Evolutionary conservation across 64 coral and sea anemone species (phyloP).

Genomic region (Anthopleura sola): DNA sequence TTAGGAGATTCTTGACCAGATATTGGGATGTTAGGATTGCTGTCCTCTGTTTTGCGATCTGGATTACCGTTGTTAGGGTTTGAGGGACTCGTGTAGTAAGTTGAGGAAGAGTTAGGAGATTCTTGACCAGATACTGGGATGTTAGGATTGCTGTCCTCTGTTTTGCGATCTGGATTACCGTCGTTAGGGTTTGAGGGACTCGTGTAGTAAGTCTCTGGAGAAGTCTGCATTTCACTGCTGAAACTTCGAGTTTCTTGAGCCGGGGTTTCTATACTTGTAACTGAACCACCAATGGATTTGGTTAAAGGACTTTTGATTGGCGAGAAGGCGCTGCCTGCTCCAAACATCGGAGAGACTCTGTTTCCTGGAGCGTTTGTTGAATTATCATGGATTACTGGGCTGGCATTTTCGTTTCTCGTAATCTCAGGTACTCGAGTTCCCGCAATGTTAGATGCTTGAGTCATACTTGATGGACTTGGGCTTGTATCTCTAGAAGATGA

Average conservation of each 20-base stretch:
- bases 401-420: background rate
- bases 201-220: background rate
- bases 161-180: background rate
- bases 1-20: background rate
- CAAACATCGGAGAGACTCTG: no score
- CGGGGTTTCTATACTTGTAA: background rate
- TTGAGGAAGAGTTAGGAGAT: background rate
- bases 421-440: background rate
- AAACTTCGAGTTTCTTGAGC: background rate
- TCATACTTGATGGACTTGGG: background rate
- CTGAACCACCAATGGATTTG: background rate
- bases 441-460: background rate
- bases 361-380: background rate
- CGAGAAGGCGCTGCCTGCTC: no score
- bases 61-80: background rate
- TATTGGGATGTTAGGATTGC: background rate
- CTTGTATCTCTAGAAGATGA: background rate
- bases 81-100: no score
- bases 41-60: background rate
- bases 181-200: background rate
- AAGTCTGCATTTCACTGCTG: background rate
- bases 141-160: background rate
- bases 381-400: background rate
- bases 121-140: background rate
- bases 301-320: background rate